A percentile compares a stretch with the other conserved stretches of the same genome.
These are phyloP conservation scores for Graphium colonna DNA, from an alignment of 2,888 invertebrate species.

Conservation along the genomic window DNA sequence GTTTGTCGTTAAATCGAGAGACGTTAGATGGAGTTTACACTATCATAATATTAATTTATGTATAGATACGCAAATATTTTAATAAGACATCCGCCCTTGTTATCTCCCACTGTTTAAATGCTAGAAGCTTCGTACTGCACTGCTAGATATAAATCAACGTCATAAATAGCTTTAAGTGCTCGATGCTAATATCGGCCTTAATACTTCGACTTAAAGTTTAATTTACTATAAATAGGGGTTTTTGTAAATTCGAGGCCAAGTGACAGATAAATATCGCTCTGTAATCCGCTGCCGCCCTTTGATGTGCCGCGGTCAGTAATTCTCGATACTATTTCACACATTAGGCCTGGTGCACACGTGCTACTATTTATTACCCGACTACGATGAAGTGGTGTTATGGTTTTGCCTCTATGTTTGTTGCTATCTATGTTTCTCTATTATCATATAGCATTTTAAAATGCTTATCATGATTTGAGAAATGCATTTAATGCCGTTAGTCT, in stretches of 20 bases:
- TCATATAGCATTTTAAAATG: too few species aligned
- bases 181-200: conserved; percentile 32
- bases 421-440: too few species aligned
- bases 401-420: too few species aligned
- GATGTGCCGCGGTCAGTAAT: conserved; percentile 54
- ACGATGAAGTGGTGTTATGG: too few species aligned
- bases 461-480: too few species aligned
- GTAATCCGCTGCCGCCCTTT: conserved; percentile 38
- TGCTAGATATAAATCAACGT: conserved; percentile 39
- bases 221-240: conserved; percentile 16
- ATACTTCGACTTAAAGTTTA: conserved; percentile 2
- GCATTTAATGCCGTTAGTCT: too few species aligned
- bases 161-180: conserved; percentile 4
- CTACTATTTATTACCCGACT: too few species aligned
- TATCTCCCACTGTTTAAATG: conserved; percentile 2
- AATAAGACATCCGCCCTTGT: background rate
- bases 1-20: too few species aligned
- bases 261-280: conserved; percentile 57
- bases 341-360: too few species aligned
- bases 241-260: conserved; percentile 57
- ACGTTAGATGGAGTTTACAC: too few species aligned
- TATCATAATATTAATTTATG: background rate
- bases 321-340: conserved; percentile 22
- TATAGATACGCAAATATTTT: background rate
- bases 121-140: conserved; percentile 34